Evolutionary conservation across 2,888 invertebrate species (phyloP).

Genomic region (Drosophila sordidula): DNA sequence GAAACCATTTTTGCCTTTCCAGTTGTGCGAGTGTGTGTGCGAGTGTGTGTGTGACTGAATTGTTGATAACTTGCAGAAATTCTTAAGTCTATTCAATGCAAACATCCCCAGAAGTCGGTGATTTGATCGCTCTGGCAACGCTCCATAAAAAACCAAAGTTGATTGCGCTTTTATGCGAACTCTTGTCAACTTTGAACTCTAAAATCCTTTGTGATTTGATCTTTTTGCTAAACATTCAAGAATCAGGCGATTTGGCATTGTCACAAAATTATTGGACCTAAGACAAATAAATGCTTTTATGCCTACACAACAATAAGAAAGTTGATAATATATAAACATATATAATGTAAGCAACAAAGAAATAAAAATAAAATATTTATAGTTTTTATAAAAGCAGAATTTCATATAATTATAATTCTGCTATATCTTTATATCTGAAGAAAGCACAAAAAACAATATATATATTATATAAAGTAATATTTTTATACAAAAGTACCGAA

Average conservation of each 20-base stretch:
- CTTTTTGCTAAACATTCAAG: not conserved
- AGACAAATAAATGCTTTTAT: no score
- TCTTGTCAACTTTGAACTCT: not conserved
- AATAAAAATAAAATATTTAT: no score
- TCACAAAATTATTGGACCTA: no score
- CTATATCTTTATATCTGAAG: no score
- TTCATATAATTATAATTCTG: no score
- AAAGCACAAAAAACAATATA: no score
- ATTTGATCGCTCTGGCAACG: conserved; percentile 64
- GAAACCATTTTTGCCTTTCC: conserved; percentile 28
- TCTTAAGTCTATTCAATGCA: conserved; percentile 53
- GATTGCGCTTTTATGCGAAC: conserved; percentile 26
- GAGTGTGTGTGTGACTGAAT: conserved; percentile 33
- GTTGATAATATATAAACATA: no score
- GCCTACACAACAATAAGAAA: no score
- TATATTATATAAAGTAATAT: no score
- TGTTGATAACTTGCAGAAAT: conserved; percentile 67
- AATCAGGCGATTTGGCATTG: not conserved
- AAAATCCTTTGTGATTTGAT: not conserved
- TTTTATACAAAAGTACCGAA: no score
- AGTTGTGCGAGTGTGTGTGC: conserved; percentile 17
- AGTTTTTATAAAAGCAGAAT: no score
- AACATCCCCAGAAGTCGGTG: conserved; percentile 16
- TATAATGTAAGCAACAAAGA: no score
- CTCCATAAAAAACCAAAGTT: conserved; percentile 34